Base-by-base conservation (phyloP, 2,888 invertebrate genomes). In the Acleris sparsana region DNA sequence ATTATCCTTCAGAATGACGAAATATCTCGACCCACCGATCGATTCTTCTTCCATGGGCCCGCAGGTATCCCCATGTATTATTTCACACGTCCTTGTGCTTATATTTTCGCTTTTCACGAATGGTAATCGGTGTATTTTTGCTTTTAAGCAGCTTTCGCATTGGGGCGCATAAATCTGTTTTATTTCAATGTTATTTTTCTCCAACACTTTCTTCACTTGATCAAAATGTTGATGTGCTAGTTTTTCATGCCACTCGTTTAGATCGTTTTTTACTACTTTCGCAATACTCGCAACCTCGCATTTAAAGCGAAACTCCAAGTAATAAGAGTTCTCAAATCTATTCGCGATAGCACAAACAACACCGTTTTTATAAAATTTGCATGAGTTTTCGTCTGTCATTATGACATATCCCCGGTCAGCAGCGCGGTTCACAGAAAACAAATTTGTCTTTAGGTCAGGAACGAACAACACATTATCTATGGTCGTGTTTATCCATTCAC, bases 391-490 rank as follows among this genome's bases (percentile, higher is more conserved):
- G 67, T 72, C 59, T 61, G 70, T 73, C n/a, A 73, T 4, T 11
- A 73, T 67, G 49, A 71, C 72, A 62, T 76, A 75, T 16, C 73
- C 75, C 62, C 55, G 69, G 7, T 71, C 70, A 11, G 72, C 18
- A 0, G 68, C 73, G 7, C 70, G 16, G 11, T 67, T 70, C 1
- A 74, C 70, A 2, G 76, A 72, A 5, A 76, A 74, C 2, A 76
- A 29, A 18, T 76, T 73, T 11, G 63, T 71, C 49, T 71, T 68
- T 22, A 73, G 53, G 51, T 73, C 71, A 0, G 73, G 74, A 29
- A 77, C 74, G 22, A 55, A 68, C 6, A 76, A 25, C 1, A 77
- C 76, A 20, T 74, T 72, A 22, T 74, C 70, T 61, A 74, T 71
- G 48, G 68, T 65, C 2, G 75, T n/a, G n/a, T n/a, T n/a, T n/a